Conservation (phyloP, 2,113 vertebrate genomes). For the Brienomyrus brachyistius region DNA sequence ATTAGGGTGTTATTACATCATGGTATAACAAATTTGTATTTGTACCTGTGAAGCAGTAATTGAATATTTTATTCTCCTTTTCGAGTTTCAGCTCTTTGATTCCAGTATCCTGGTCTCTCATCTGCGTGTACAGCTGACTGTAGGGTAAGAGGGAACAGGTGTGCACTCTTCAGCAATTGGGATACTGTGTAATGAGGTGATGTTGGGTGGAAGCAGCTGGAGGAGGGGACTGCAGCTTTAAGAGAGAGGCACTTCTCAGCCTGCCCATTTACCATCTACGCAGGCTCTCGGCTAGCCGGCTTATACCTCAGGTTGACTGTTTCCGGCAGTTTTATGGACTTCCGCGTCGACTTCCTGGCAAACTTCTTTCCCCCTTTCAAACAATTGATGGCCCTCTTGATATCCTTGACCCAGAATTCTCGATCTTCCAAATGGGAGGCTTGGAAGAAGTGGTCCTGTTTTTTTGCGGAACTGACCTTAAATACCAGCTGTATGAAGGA, state of each 20-base stretch:
- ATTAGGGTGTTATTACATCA: background rate
- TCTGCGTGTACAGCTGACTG: conserved; percentile 75
- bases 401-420: conserved; percentile 86
- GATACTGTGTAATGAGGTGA: background rate
- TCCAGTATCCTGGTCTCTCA: conserved; percentile 83
- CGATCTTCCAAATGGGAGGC: conserved; percentile 84
- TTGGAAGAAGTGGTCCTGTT: conserved; percentile 93
- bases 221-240: background rate
- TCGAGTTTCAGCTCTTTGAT: conserved; percentile 83
- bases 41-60: conserved; percentile 89
- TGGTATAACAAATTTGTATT: background rate
- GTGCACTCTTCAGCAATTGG: background rate
- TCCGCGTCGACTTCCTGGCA: conserved; percentile 85
- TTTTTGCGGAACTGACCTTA: conserved; percentile 75
- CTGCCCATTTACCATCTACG: background rate
- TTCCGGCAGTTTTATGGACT: conserved; percentile 80
- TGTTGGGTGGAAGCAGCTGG: background rate
- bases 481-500: conserved; percentile 73
- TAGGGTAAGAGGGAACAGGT: conserved; percentile 28
- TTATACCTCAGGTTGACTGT: conserved; percentile 76
- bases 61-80: conserved; percentile 82
- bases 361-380: conserved; percentile 79
- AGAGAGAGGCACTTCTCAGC: background rate
- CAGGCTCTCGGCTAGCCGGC: background rate
- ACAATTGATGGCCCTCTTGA: conserved; percentile 73